Evolutionary conservation across 2,113 vertebrate species (phyloP), one percentile per base, ranked within the genome.

Genomic region (Myotis yumanensis): DNA sequence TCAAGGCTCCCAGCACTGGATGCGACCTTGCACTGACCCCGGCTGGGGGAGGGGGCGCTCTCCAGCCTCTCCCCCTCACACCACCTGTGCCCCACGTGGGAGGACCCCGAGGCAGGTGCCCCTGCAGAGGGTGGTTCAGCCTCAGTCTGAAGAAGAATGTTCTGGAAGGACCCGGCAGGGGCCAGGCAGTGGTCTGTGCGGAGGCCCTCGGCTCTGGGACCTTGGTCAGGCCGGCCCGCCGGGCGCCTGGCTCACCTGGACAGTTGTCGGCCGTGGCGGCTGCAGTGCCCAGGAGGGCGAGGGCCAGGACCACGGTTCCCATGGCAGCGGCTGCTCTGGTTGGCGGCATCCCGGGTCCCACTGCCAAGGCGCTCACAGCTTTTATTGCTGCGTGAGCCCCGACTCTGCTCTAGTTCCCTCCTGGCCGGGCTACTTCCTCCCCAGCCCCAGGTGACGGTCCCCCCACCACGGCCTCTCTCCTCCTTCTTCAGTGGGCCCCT

Each of bases 101-200:
- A 28, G 22, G 35, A 30, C 62, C 32, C 18, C 0, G 18, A 43
- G 57, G 23, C 16, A 14, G 20, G 14, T 32, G 9, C 20, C 16
- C 16, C 40, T 5, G 7, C 37, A 20, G 52, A 10, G 2, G 0
- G 25, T 4, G 25, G 12, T 22, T 8, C 2, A 20, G 46, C 46
- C 46, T 46, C 46, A 46, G 1, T 69, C n/a, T 25, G 2, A 79
- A 6, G 12, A 62, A 23, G 15, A 51, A 25, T 0, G 14, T 10
- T 14, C 14, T 0, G 2, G 0, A 18, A 37, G 9, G 37, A 3
- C 20, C 0, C 0, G 10, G 25, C 35, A 1, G 1, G 3, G 69
- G n/a, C 9, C 64, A 10, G 28, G 73, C 3, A 1, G 4, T 3
- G 8, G 40, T 64, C 30, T 4, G 54, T n/a, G 32, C 0, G 4